phyloP scores from a whole-genome alignment of 2,113 vertebrate genomes.

The Ceuthmochares aereus region DNA sequence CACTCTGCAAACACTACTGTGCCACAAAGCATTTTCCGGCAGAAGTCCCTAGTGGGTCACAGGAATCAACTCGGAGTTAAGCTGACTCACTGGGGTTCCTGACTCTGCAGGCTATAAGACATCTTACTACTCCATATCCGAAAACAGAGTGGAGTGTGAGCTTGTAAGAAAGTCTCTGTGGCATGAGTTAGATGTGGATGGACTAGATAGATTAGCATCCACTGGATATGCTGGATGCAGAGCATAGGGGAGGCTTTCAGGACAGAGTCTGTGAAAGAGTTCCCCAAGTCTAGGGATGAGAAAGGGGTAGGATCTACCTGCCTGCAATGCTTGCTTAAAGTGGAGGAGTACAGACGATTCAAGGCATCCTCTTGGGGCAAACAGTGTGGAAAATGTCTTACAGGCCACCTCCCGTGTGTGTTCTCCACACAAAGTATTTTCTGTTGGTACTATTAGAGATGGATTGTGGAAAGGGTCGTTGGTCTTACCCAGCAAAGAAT shows the following conservation, averaged over 20 bases:
- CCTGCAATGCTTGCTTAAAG: neutral
- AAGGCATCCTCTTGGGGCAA: neutral
- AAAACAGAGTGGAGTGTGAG: neutral
- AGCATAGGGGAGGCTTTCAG: neutral
- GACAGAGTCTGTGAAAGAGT: neutral
- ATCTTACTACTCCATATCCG: neutral
- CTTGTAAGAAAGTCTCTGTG: neutral
- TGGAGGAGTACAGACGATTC: neutral
- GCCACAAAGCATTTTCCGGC: neutral
- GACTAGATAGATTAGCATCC: neutral
- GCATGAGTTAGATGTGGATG: neutral
- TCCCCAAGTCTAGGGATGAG: neutral
- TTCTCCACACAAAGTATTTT: neutral
- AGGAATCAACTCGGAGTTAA: neutral
- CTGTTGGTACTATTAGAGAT: neutral
- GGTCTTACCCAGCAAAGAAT: neutral
- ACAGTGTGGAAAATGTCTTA: neutral
- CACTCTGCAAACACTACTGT: neutral
- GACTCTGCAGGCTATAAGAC: neutral
- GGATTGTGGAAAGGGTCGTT: rapidly evolving
- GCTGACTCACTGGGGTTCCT: neutral
- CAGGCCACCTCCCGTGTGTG: neutral
- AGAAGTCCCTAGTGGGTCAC: neutral
- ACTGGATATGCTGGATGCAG: neutral
- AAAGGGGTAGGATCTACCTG: neutral